These are phyloP conservation scores for Helarctos malayanus DNA, from an alignment of 2,797 vertebrate species.

Conservation along the genomic window DNA sequence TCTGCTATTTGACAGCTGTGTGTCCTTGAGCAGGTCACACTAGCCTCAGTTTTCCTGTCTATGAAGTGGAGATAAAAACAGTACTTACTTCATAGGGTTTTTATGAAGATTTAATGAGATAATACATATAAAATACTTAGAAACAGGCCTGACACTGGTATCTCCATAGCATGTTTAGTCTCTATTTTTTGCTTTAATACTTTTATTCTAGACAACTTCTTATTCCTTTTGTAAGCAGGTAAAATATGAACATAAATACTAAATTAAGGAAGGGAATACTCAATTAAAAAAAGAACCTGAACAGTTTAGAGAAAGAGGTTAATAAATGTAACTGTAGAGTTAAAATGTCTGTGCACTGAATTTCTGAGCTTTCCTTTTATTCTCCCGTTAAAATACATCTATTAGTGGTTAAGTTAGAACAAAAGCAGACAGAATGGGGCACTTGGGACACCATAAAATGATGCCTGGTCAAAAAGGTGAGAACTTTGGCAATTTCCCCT, in stretches of 20 bases:
- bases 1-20: background rate
- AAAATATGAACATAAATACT: background rate
- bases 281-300: background rate
- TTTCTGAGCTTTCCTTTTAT: background rate
- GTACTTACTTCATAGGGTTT: background rate
- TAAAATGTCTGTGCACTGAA: background rate
- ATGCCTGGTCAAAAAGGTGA: conserved; percentile 31
- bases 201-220: background rate
- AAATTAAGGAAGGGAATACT: background rate
- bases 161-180: background rate
- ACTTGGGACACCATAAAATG: conserved; percentile 7
- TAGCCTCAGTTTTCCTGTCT: background rate
- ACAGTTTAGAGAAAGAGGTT: background rate
- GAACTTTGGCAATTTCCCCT: background rate
- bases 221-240: background rate
- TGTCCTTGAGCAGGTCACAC: background rate
- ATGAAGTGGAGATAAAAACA: background rate
- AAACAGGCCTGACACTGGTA: background rate
- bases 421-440: background rate
- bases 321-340: background rate
- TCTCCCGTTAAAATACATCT: background rate
- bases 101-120: background rate
- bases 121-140: background rate
- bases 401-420: background rate
- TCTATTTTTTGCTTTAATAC: background rate